Evolutionary conservation across 2,888 invertebrate species (phyloP), one percentile per base, ranked within the genome.

Genomic region (Lottia gigantea): DNA sequence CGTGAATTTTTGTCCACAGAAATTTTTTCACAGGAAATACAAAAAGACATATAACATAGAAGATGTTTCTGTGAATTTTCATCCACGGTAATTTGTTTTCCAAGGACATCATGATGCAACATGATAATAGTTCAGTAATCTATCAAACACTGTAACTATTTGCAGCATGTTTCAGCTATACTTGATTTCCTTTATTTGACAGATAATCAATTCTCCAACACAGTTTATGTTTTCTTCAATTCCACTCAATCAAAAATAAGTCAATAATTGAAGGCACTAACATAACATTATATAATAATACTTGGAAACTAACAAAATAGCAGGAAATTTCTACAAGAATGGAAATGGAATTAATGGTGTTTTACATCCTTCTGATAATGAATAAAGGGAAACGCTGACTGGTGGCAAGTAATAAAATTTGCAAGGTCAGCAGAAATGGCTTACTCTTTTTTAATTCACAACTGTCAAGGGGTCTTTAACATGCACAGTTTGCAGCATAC

Each of bases 261-360:
- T 40, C 40, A 40, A 40, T 40, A 11, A 40, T 40, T 40, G 40
- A 40, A 40, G 40, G 40, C 6, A 40, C 40, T 40, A 55, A 55
- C 55, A 55, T 55, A 55, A 23, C 19, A 55, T 55, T 23, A 55
- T 23, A 55, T 55, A 55, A 55, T 55, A 55, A 55, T 55, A 55
- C 23, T 19, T 11, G 23, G 23, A 55, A 14, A 19, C 19, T 12
- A 19, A 23, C 19, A 55, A 16, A 55, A 23, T 55, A 55, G 19
- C 23, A 23, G 23, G 16, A 23, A 23, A 23, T 55, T 23, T 23
- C 55, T 15, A 55, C 55, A 23, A 12, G 55, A 23, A 55, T 11
- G 12, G 23, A 55, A 55, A 55, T 55, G 55, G 15, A 4, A 55
- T 55, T 11, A 49, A 49, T 55, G 19, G 4, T 2, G 23, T 23